Conservation (phyloP, 1,140 invertebrate species). For the Ceratina japonica region DNA sequence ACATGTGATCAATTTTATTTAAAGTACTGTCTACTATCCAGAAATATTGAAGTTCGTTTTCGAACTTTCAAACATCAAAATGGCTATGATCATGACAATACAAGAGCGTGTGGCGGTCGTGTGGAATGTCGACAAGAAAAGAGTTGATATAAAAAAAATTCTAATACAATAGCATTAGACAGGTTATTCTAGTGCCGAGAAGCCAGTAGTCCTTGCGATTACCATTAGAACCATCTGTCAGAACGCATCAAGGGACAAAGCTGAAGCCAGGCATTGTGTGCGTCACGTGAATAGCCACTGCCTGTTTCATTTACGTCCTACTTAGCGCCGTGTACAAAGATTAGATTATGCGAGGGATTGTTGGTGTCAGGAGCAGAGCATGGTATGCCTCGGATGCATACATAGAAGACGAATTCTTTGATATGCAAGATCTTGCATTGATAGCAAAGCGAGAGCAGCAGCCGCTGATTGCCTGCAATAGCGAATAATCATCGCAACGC, state of each 20-base stretch:
- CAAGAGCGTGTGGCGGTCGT: too few relatives aligned
- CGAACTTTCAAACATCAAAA: too few relatives aligned
- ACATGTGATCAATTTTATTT: neutral
- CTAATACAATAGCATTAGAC: neutral
- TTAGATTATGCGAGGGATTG: slow-evolving; percentile 38
- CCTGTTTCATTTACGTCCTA: slow-evolving; percentile 44
- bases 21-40: too few relatives aligned
- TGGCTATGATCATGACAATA: too few relatives aligned
- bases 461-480: slow-evolving; percentile 45
- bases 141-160: neutral
- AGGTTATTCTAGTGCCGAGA: neutral
- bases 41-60: too few relatives aligned
- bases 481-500: slow-evolving; percentile 35
- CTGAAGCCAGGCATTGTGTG: slow-evolving; percentile 2
- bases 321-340: slow-evolving; percentile 27
- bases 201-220: neutral
- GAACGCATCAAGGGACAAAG: slow-evolving; percentile 10
- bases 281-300: slow-evolving; percentile 27
- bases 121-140: too few relatives aligned
- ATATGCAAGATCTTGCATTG: slow-evolving; percentile 33
- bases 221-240: neutral
- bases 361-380: slow-evolving; percentile 2
- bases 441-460: slow-evolving; percentile 39
- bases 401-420: neutral
- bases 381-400: neutral